phyloP scores from a whole-genome alignment of 2,113 vertebrate species.

The Macquaria ambigua region DNA sequence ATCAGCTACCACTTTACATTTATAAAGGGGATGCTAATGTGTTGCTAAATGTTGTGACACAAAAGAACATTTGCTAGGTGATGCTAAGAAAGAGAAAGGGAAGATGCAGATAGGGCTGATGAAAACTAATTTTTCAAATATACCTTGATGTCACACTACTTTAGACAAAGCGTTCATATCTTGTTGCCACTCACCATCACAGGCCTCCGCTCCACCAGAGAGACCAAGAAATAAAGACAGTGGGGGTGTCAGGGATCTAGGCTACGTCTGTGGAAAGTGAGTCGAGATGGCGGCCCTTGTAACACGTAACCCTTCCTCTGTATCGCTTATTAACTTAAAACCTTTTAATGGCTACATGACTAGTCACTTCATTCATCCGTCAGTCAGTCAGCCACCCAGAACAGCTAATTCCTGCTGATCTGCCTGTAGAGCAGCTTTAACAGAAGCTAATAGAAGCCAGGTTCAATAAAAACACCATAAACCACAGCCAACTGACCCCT shows the following conservation, averaged over 20 bases:
- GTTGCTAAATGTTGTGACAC: no score
- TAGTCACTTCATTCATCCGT: not conserved
- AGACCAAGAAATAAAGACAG: not conserved
- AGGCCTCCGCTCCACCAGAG: no score
- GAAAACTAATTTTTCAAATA: no score
- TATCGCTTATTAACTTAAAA: not conserved
- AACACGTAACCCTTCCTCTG: no score
- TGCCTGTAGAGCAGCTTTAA: conserved; percentile 13
- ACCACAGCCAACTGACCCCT: conserved; percentile 3
- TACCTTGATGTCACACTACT: no score
- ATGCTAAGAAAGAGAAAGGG: not conserved
- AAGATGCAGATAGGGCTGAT: no score
- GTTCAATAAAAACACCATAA: conserved; percentile 26
- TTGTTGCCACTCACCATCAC: no score
- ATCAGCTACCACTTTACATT: no score
- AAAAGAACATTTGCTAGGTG: no score
- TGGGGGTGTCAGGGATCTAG: not conserved
- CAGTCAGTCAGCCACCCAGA: not conserved
- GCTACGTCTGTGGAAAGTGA: not conserved
- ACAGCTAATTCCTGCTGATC: not conserved
- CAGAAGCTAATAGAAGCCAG: conserved; percentile 35
- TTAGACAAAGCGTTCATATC: no score
- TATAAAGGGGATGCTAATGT: no score
- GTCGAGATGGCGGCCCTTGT: not conserved
- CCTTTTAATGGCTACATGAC: not conserved